Conservation (phyloP, 2,797 vertebrate species). For the Taeniopygia guttata region DNA sequence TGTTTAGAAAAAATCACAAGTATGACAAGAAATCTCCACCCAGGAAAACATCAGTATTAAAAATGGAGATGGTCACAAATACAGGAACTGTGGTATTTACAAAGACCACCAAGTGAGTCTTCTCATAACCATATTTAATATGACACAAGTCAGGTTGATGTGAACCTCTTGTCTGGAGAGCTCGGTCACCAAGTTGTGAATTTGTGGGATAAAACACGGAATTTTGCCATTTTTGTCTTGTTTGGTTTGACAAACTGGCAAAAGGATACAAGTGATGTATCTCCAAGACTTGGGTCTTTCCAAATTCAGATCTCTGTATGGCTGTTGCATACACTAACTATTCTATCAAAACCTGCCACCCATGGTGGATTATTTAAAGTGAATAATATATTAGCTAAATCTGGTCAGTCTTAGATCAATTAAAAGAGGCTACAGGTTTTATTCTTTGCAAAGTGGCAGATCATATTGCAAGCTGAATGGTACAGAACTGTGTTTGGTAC, state of each 20-base stretch:
- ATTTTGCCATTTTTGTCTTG: neutral
- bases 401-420: neutral
- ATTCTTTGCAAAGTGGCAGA: neutral
- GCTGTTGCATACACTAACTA: neutral
- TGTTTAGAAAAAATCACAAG: neutral
- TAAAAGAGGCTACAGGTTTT: neutral
- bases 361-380: neutral
- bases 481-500: neutral
- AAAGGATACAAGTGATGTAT: neutral
- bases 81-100: slow-evolving; percentile 35
- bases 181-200: neutral
- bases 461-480: neutral
- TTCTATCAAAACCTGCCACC: neutral
- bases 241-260: neutral
- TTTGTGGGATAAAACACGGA: neutral
- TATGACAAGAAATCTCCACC: neutral
- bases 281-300: neutral
- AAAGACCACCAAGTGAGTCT: neutral
- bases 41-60: neutral
- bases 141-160: neutral
- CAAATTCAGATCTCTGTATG: neutral
- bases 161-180: neutral
- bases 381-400: neutral
- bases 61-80: neutral
- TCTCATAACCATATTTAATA: slow-evolving; percentile 14